A percentile compares a stretch with the other conserved stretches of the same genome.
Evolutionary conservation across 2,888 invertebrate species (phyloP).

Genomic region (Syritta pipiens): DNA sequence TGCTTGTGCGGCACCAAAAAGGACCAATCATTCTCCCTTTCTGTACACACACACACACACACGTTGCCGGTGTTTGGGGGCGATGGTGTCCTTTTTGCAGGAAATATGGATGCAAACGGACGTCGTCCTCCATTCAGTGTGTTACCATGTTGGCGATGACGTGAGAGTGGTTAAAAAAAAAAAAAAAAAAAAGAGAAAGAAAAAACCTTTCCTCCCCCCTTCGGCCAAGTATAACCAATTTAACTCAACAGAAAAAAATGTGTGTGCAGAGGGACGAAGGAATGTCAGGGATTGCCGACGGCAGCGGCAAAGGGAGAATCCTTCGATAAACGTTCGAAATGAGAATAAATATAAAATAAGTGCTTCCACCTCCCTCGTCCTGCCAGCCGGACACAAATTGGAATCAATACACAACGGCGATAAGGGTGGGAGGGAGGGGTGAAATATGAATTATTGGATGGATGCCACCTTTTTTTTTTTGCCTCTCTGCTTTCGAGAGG

Average conservation of each 20-base stretch:
- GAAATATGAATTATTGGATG: slow-evolving; percentile 61
- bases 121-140: slow-evolving; percentile 28
- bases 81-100: not conserved
- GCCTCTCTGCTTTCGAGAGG: not conserved
- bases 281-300: slow-evolving; percentile 30
- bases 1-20: slow-evolving; percentile 38
- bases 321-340: slow-evolving; percentile 60
- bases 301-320: slow-evolving; percentile 9
- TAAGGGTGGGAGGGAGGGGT: not conserved
- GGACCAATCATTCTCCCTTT: slow-evolving; percentile 38
- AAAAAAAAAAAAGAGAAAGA: not conserved
- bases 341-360: slow-evolving; percentile 64
- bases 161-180: not conserved
- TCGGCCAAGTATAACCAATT: slow-evolving; percentile 36
- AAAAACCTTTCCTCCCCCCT: not conserved
- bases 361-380: not conserved
- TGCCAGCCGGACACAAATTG: slow-evolving; percentile 39
- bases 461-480: slow-evolving; percentile 43
- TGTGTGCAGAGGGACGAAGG: not conserved
- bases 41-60: slow-evolving; percentile 15
- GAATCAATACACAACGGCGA: slow-evolving; percentile 56
- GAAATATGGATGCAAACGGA: slow-evolving; percentile 39
- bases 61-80: slow-evolving; percentile 11
- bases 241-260: slow-evolving; percentile 19
- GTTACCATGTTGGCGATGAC: slow-evolving; percentile 15